Percentiles rank a stretch among this genome's conserved stretches.
Conservation (phyloP, 2,797 vertebrate genomes). For the Sebastes matsubarae region DNA sequence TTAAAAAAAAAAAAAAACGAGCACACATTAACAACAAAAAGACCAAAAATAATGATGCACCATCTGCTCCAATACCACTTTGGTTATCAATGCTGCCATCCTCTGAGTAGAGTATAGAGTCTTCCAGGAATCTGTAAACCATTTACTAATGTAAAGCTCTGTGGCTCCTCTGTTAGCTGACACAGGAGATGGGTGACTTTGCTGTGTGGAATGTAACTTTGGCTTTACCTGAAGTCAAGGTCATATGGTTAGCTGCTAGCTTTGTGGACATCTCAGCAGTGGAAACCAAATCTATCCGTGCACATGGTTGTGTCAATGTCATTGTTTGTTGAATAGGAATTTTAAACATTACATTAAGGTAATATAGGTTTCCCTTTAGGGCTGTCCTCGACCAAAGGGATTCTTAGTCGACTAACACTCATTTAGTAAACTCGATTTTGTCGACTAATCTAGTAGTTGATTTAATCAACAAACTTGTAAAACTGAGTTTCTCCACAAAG, state of each 20-base stretch:
- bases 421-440: too few species aligned
- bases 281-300: constrained; percentile 12
- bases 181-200: constrained; percentile 42
- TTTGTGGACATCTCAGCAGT: constrained; percentile 17
- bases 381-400: too few species aligned
- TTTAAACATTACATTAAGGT: not conserved
- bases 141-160: not conserved
- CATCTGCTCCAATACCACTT: not conserved
- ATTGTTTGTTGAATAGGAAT: not conserved
- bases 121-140: constrained; percentile 4
- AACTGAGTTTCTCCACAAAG: too few species aligned
- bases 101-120: not conserved
- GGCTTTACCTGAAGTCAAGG: constrained; percentile 39
- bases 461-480: too few species aligned
- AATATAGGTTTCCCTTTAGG: too few species aligned
- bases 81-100: not conserved
- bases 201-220: constrained; percentile 47
- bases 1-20: not conserved
- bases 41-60: not conserved
- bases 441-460: too few species aligned
- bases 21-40: not conserved
- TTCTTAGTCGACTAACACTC: too few species aligned
- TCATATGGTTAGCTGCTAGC: constrained; percentile 12
- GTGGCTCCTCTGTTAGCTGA: constrained; percentile 24
- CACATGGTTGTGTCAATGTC: not conserved